Evolutionary conservation across 2,113 vertebrate genomes (phyloP).

Genomic region (Nothobranchius furzeri): DNA sequence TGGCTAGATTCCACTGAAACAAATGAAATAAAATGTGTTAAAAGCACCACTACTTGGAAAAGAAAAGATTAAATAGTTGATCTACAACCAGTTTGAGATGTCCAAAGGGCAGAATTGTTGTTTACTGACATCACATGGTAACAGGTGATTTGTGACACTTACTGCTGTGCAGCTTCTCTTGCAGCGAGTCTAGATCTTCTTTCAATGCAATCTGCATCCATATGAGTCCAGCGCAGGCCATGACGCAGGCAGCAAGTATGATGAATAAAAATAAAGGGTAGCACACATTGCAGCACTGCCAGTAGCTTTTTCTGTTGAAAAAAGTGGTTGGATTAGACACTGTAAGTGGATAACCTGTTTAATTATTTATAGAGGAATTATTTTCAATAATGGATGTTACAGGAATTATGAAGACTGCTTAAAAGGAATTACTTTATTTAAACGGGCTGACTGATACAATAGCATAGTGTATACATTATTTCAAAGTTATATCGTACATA

Average conservation of each 20-base stretch:
- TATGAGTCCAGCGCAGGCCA: constrained; percentile 92
- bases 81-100: background rate
- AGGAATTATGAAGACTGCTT: constrained; percentile 19
- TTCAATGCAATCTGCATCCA: constrained; percentile 99
- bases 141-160: constrained; percentile 54
- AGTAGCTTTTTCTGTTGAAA: constrained; percentile 82
- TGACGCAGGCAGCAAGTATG: constrained; percentile 90
- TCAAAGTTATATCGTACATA: too few relatives aligned
- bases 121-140: constrained; percentile 7
- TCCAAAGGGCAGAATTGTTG: constrained; percentile 1
- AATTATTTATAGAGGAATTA: constrained; percentile 49
- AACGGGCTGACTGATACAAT: background rate
- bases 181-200: constrained; percentile 91
- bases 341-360: constrained; percentile 16
- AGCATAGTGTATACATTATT: too few relatives aligned
- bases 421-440: background rate
- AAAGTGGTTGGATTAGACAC: constrained; percentile 22
- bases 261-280: constrained; percentile 93
- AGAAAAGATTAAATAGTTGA: background rate
- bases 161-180: constrained; percentile 94
- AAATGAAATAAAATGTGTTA: constrained; percentile 18
- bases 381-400: constrained; percentile 38
- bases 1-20: constrained; percentile 92
- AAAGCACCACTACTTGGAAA: background rate
- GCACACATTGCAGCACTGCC: constrained; percentile 92